Conservation (phyloP, 2,113 vertebrate species). For the Erythrocebus patas region DNA sequence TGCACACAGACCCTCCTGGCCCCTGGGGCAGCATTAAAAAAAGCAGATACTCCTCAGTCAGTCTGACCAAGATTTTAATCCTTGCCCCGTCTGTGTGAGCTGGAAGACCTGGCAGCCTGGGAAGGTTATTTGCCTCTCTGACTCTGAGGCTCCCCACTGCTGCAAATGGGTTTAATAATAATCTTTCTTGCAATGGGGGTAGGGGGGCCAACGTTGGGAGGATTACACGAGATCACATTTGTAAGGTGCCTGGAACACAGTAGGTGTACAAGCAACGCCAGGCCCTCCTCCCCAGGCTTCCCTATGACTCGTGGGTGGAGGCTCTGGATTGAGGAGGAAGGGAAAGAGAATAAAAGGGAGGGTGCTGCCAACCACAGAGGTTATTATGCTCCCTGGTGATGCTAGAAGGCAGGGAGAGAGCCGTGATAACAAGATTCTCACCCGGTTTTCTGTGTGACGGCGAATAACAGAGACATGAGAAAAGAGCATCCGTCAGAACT, state of each 20-base stretch:
- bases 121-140: background rate
- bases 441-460: rapidly evolving
- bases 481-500: background rate
- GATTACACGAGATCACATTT: rapidly evolving
- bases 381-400: background rate
- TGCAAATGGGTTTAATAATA: background rate
- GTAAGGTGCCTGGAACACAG: background rate
- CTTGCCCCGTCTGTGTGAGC: background rate
- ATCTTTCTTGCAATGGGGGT: background rate
- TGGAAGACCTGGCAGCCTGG: background rate
- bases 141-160: background rate
- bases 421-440: background rate
- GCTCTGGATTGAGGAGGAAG: background rate
- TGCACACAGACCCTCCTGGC: rapidly evolving
- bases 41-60: rapidly evolving
- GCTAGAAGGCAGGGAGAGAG: background rate
- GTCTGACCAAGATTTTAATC: rapidly evolving
- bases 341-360: background rate
- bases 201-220: no score
- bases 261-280: background rate
- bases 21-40: background rate
- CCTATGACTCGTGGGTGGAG: background rate
- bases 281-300: background rate
- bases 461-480: background rate
- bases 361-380: background rate